Conservation (phyloP, 2,797 vertebrate genomes). For the Cynodonichthys magdalenae region DNA sequence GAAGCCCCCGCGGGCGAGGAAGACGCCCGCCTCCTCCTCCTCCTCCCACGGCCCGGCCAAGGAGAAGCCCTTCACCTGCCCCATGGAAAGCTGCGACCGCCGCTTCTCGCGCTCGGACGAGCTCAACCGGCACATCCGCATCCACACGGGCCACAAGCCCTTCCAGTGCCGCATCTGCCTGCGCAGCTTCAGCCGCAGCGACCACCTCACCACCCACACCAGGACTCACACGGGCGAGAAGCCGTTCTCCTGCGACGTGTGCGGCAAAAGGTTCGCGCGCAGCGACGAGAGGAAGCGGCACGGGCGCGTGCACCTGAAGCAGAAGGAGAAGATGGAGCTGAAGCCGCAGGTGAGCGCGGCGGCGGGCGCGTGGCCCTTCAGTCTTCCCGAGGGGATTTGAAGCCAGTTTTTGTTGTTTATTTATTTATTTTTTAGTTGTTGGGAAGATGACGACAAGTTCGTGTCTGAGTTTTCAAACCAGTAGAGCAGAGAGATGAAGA, state of each 20-base stretch:
- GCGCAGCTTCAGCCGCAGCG: conserved; percentile 97
- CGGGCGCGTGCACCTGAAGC: conserved; percentile 95
- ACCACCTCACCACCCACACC: conserved; percentile 98
- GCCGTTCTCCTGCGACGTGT: conserved; percentile 96
- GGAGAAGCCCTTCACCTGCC: conserved; percentile 96
- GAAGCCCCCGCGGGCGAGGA: conserved; percentile 85
- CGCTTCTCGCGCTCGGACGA: conserved; percentile 98
- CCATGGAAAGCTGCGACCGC: conserved; percentile 93
- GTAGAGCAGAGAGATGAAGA: conserved; percentile 44
- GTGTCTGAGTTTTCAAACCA: conserved; percentile 59
- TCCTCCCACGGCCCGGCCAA: conserved; percentile 89
- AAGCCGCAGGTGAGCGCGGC: conserved; percentile 85
- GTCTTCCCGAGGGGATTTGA: conserved; percentile 84
- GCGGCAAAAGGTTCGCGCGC: conserved; percentile 94
- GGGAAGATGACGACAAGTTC: conserved; percentile 66
- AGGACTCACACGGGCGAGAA: conserved; percentile 98
- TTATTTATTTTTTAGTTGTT: background rate
- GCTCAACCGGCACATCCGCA: conserved; percentile 96
- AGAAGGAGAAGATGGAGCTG: conserved; percentile 95
- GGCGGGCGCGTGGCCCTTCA: conserved; percentile 77
- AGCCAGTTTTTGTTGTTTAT: conserved; percentile 1
- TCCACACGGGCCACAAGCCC: conserved; percentile 97
- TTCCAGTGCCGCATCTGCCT: conserved; percentile 99
- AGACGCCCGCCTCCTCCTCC: conserved; percentile 87
- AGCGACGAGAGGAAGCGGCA: conserved; percentile 95